Conservation (phyloP, 2,797 vertebrate species). For the Prionace glauca region DNA sequence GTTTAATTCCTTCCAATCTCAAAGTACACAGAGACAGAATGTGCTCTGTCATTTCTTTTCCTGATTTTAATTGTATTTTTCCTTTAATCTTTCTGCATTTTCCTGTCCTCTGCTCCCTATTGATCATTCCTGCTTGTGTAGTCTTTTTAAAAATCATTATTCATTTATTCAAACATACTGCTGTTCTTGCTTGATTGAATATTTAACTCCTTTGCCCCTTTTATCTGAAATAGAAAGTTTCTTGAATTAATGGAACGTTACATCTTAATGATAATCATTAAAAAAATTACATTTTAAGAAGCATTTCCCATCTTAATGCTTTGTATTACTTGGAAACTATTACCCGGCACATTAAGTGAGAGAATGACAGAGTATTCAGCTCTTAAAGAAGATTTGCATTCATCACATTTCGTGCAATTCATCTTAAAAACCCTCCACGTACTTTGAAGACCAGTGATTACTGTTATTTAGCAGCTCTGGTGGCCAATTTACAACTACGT, state of each 20-base stretch:
- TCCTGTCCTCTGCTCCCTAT: not conserved
- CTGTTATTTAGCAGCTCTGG: not conserved
- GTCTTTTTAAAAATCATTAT: constrained; percentile 6
- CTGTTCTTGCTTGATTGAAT: constrained; percentile 35
- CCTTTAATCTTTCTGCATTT: not conserved
- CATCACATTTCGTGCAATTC: not conserved
- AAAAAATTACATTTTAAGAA: constrained; percentile 29
- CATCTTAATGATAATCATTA: constrained; percentile 31
- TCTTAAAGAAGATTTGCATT: constrained; percentile 13
- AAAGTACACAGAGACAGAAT: not conserved
- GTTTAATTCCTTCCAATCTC: not conserved
- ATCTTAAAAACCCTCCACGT: not conserved
- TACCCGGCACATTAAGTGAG: not conserved
- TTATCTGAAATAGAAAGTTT: constrained; percentile 32
- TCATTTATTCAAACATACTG: constrained; percentile 33
- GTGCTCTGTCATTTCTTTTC: not conserved
- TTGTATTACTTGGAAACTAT: constrained; percentile 20
- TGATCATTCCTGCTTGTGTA: constrained; percentile 17
- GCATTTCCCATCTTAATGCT: constrained; percentile 10
- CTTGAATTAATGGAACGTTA: constrained; percentile 31
- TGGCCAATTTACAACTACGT: not conserved
- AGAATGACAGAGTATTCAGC: constrained; percentile 1
- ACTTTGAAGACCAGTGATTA: constrained; percentile 17
- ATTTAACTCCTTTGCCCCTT: constrained; percentile 32
- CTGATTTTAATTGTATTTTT: not conserved